phyloP scores from a whole-genome alignment of 2,113 vertebrate genomes.

The Clupea harengus region DNA sequence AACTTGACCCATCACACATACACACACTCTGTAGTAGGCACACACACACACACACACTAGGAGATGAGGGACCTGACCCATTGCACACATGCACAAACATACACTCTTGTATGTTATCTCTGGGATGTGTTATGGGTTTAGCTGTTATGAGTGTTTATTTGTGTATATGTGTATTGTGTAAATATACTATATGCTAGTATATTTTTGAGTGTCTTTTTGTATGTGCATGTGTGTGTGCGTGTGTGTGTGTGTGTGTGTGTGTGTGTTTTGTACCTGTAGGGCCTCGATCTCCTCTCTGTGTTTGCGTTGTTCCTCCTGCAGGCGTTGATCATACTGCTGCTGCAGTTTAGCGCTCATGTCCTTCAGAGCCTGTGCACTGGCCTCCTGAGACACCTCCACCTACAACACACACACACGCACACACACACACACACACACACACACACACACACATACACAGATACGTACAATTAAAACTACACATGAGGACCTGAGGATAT shows the following conservation, averaged over 20 bases:
- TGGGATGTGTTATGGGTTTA: no score
- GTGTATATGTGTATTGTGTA: not conserved
- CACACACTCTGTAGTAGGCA: not conserved
- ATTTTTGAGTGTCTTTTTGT: not conserved
- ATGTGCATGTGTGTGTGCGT: not conserved
- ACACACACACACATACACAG: not conserved
- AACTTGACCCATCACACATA: not conserved
- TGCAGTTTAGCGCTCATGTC: constrained; percentile 86
- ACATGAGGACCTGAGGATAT: not conserved
- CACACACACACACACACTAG: not conserved
- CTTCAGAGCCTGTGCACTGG: constrained; percentile 79
- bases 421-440: not conserved
- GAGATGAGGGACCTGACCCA: not conserved
- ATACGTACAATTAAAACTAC: not conserved
- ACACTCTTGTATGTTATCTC: not conserved
- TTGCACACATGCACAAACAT: not conserved
- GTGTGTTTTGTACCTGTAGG: constrained; percentile 75
- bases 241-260: constrained; percentile 17
- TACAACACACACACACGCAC: constrained; percentile 48
- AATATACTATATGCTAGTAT: not conserved
- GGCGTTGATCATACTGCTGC: constrained; percentile 79
- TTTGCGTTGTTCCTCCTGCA: constrained; percentile 78
- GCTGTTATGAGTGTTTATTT: not conserved
- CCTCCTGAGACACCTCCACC: constrained; percentile 84
- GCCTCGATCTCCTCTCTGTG: constrained; percentile 85